Conservation (phyloP, 1,140 invertebrate genomes). For the Caenorhabditis latens region DNA sequence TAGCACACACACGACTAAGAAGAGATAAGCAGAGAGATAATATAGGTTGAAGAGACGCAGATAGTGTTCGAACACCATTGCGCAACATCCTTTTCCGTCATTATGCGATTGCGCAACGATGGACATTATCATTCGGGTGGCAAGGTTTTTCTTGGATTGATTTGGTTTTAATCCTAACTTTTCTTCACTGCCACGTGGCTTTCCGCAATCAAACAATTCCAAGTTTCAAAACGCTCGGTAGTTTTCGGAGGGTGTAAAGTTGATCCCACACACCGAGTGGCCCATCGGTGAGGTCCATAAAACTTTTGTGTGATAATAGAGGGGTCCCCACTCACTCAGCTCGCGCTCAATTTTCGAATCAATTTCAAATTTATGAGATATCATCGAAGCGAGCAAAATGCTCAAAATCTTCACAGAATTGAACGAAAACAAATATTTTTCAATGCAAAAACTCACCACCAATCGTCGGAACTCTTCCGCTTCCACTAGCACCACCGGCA, state of each 20-base stretch:
- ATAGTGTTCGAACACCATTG: constrained; percentile 4
- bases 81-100: constrained; percentile 53
- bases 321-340: not conserved
- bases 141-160: not conserved
- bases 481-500: not conserved
- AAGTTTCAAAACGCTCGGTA: too few species aligned
- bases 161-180: not conserved
- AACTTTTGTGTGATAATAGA: constrained; percentile 48
- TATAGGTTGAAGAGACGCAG: constrained; percentile 9
- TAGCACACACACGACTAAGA: constrained; percentile 19
- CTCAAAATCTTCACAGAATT: not conserved
- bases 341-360: constrained; percentile 4
- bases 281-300: constrained; percentile 38
- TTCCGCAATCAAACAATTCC: too few species aligned
- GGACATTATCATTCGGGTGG: not conserved
- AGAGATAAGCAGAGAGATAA: constrained; percentile 11
- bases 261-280: too few species aligned
- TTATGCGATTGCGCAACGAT: constrained; percentile 18
- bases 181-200: not conserved
- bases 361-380: constrained; percentile 23
- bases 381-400: not conserved
- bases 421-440: not conserved
- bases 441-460: constrained; percentile 47
- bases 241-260: not conserved
- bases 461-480: not conserved